A percentile compares a stretch with the other conserved stretches of the same genome.
These are phyloP conservation scores for Stenichneumon culpator DNA, from an alignment of 2,888 invertebrate genomes.

Conservation along the genomic window DNA sequence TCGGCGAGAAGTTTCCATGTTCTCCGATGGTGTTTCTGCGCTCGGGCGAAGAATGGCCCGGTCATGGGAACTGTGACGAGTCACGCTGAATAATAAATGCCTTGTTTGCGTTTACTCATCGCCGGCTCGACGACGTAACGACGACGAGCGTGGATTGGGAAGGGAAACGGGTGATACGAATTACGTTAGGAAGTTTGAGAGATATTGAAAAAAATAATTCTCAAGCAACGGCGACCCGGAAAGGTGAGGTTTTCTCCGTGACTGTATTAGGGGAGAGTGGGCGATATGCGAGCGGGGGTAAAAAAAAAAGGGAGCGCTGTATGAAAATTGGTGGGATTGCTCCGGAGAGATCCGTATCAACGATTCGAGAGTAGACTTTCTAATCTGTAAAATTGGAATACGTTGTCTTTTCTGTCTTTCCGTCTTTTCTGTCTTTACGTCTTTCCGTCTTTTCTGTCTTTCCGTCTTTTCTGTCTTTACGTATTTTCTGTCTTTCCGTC, in stretches of 20 bases:
- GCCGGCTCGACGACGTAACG: slow-evolving; percentile 6
- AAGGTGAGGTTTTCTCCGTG: not conserved
- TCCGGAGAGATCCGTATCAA: too few species aligned
- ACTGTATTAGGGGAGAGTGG: not conserved
- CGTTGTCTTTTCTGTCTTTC: too few species aligned
- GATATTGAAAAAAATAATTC: not conserved
- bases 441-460: too few species aligned
- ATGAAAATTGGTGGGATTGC: too few species aligned
- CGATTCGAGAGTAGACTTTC: too few species aligned
- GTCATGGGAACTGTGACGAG: slow-evolving; percentile 60
- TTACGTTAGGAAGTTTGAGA: not conserved
- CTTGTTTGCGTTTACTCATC: not conserved
- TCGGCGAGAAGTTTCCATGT: not conserved
- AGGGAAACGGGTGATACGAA: not conserved
- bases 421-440: too few species aligned
- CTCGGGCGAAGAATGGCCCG: slow-evolving; percentile 21
- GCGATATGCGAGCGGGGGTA: not conserved
- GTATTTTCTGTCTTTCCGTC: too few species aligned
- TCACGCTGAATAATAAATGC: slow-evolving; percentile 16
- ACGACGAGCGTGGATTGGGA: not conserved
- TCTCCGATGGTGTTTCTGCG: not conserved
- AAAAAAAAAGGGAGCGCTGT: too few species aligned
- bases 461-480: too few species aligned
- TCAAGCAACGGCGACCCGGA: not conserved
- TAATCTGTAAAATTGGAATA: too few species aligned